Evolutionary conservation across 2,888 invertebrate genomes (phyloP).

Genomic region (Patella caerulea): DNA sequence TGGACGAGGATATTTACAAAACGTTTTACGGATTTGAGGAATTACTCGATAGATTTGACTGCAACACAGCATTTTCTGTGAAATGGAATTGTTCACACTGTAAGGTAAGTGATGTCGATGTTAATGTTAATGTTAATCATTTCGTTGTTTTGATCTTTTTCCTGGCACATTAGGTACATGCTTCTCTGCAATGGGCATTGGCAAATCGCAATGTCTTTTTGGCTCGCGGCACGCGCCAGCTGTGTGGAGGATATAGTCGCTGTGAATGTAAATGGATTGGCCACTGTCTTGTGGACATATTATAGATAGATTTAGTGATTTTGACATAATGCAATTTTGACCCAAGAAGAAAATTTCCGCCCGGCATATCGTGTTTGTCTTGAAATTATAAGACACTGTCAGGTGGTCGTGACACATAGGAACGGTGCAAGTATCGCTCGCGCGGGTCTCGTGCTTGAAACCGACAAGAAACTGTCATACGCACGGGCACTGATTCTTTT

Average conservation of each 20-base stretch:
- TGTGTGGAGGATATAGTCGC: background rate
- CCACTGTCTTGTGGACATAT: too few relatives aligned
- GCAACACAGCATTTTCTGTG: constrained; percentile 3
- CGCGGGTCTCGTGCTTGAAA: constrained; percentile 8
- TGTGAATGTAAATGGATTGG: too few relatives aligned
- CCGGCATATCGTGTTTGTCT: background rate
- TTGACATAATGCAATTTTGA: constrained; percentile 13
- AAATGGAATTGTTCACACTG: constrained; percentile 6
- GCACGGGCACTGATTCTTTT: constrained; percentile 11
- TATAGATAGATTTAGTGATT: background rate
- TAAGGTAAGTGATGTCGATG: background rate
- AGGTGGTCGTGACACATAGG: constrained; percentile 3
- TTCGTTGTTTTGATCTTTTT: too few relatives aligned
- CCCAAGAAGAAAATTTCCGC: background rate
- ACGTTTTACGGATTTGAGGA: constrained; percentile 8
- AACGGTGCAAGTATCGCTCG: constrained; percentile 7
- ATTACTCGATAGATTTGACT: constrained; percentile 9
- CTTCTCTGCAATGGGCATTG: too few relatives aligned
- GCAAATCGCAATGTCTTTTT: background rate
- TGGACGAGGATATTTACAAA: constrained; percentile 11
- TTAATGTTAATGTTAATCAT: too few relatives aligned
- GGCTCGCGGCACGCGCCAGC: constrained; percentile 4
- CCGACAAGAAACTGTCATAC: constrained; percentile 10
- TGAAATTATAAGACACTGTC: background rate
- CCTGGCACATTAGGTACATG: too few relatives aligned